Evolutionary conservation across 1,140 invertebrate genomes (phyloP).

Genomic region (Phymorhynchus buccinoides): DNA sequence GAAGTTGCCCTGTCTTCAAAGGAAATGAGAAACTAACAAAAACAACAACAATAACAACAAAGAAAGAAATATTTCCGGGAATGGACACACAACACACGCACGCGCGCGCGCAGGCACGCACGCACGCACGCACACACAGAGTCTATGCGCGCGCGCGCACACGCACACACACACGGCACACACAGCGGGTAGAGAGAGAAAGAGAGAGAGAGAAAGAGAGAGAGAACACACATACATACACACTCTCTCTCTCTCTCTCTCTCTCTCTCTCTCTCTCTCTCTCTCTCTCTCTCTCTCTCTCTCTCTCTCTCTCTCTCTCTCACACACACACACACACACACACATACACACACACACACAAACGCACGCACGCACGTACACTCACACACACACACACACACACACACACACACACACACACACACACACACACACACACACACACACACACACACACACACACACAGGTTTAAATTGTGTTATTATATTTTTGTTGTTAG

Average conservation of each 20-base stretch:
- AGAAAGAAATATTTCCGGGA: neutral
- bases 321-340: neutral
- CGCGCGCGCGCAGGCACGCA: neutral
- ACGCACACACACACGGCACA: neutral
- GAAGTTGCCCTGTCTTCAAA: neutral
- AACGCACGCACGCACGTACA: too few relatives aligned
- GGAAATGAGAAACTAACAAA: neutral
- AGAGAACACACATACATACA: neutral
- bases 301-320: constrained; percentile 20
- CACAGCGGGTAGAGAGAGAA: too few relatives aligned
- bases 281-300: constrained; percentile 22
- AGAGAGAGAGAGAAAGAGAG: too few relatives aligned
- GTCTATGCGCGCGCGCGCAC: neutral
- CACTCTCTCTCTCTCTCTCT: constrained; percentile 34
- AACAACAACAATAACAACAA: neutral
- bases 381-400: neutral
- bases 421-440: neutral
- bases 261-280: constrained; percentile 18
- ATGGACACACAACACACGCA: constrained; percentile 19
- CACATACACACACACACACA: neutral
- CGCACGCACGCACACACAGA: constrained; percentile 2
- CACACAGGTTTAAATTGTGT: too few relatives aligned
- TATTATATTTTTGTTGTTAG: too few relatives aligned
- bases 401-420: neutral
- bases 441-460: neutral